Evolutionary conservation across 2,888 invertebrate genomes (phyloP).

Genomic region (Tridacna crocea): DNA sequence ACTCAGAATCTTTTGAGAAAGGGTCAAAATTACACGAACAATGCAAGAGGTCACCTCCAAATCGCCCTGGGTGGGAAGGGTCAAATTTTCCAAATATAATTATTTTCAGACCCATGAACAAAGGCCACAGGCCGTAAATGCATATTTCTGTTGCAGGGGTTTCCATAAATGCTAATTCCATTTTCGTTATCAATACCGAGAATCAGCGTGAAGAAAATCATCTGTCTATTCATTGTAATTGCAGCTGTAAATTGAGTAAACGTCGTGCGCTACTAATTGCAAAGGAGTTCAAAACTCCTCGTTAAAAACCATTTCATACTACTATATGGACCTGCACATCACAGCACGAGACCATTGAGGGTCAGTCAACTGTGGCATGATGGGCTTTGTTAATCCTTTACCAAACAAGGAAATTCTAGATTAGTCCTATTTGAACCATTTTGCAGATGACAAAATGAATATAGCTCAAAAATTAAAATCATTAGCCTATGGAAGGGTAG

Average conservation of each 20-base stretch:
- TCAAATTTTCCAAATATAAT: constrained; percentile 23
- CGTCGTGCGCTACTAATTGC: constrained; percentile 18
- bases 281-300: constrained; percentile 8
- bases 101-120: neutral
- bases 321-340: constrained; percentile 11
- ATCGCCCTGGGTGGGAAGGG: neutral
- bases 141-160: constrained; percentile 19
- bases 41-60: neutral
- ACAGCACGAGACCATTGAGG: constrained; percentile 3
- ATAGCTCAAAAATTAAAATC: too few relatives aligned
- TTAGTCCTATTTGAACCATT: neutral
- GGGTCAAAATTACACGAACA: too few relatives aligned
- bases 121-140: constrained; percentile 13
- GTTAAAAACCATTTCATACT: constrained; percentile 21
- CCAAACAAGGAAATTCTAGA: neutral
- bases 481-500: neutral
- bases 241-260: constrained; percentile 23
- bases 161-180: constrained; percentile 20
- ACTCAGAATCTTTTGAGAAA: too few relatives aligned
- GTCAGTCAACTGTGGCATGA: constrained; percentile 5
- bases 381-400: constrained; percentile 12
- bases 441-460: neutral
- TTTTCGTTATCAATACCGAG: constrained; percentile 14
- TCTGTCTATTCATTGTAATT: constrained; percentile 21
- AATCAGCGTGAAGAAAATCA: constrained; percentile 24